Conservation (phyloP, 2,888 invertebrate genomes). For the Cyclophora albipunctata region DNA sequence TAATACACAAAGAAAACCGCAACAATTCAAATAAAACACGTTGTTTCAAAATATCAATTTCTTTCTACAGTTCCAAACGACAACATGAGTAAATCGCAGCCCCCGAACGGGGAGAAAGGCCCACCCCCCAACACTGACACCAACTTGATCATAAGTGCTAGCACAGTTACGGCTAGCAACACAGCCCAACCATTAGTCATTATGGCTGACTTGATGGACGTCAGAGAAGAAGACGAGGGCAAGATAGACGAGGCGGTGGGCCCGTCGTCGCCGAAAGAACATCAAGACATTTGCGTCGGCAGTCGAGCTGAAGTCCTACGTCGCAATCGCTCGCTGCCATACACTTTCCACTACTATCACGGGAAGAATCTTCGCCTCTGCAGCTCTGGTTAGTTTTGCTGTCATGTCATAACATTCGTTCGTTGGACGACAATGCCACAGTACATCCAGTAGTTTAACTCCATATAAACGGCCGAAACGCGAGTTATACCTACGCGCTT, state of each 20-base stretch:
- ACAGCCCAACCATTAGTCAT: too few species aligned
- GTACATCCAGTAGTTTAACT: too few species aligned
- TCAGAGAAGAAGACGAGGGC: too few species aligned
- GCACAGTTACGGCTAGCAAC: too few species aligned
- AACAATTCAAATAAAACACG: background rate
- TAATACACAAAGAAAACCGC: background rate
- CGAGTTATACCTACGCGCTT: too few species aligned
- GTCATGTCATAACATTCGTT: constrained; percentile 11
- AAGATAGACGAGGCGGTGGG: background rate
- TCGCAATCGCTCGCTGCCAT: constrained; percentile 62
- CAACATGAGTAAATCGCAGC: background rate
- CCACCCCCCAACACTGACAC: too few species aligned
- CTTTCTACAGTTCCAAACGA: constrained; percentile 10
- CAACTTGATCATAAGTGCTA: too few species aligned
- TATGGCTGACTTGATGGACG: too few species aligned
- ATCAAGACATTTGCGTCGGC: background rate
- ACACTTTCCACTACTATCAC: constrained; percentile 87
- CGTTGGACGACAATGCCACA: too few species aligned
- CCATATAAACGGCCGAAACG: too few species aligned
- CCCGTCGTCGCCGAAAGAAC: background rate
- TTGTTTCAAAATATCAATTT: background rate
- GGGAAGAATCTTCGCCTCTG: constrained; percentile 86
- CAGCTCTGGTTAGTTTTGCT: constrained; percentile 39
- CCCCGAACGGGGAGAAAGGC: too few species aligned
- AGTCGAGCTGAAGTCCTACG: constrained; percentile 18